Conservation (phyloP, 2,888 invertebrate species). For the Patella pellucida region DNA sequence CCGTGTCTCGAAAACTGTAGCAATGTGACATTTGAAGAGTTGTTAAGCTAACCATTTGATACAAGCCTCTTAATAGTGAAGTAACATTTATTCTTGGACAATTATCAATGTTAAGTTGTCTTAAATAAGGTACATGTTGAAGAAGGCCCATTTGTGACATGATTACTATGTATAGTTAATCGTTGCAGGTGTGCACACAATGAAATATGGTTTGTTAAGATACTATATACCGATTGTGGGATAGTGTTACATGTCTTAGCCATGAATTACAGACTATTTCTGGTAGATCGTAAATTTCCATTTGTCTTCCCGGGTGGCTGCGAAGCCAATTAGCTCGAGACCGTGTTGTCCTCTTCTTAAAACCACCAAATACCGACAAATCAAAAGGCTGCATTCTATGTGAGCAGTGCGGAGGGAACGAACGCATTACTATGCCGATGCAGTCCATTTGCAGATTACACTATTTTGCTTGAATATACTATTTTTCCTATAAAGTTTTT, state of each 20-base stretch:
- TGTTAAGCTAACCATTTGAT: not conserved
- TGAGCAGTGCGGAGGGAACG: no score
- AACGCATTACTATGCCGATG: no score
- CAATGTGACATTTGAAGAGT: not conserved
- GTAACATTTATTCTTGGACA: not conserved
- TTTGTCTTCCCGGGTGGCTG: no score
- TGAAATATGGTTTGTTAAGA: not conserved
- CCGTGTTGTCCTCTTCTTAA: no score
- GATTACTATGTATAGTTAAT: not conserved
- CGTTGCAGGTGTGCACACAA: not conserved
- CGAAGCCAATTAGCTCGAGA: no score
- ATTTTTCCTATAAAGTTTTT: no score
- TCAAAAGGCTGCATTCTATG: no score
- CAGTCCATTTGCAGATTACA: no score
- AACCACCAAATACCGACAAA: no score
- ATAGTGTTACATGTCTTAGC: constrained; percentile 1
- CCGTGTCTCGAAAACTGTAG: not conserved
- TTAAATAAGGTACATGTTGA: not conserved
- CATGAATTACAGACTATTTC: no score
- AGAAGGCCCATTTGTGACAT: not conserved
- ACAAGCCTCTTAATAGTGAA: not conserved
- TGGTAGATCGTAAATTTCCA: no score
- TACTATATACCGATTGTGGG: not conserved
- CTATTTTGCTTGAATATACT: no score
- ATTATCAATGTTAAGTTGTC: not conserved